phyloP scores from a whole-genome alignment of 2,888 invertebrate species.

The Sepioteuthis lessoniana region DNA sequence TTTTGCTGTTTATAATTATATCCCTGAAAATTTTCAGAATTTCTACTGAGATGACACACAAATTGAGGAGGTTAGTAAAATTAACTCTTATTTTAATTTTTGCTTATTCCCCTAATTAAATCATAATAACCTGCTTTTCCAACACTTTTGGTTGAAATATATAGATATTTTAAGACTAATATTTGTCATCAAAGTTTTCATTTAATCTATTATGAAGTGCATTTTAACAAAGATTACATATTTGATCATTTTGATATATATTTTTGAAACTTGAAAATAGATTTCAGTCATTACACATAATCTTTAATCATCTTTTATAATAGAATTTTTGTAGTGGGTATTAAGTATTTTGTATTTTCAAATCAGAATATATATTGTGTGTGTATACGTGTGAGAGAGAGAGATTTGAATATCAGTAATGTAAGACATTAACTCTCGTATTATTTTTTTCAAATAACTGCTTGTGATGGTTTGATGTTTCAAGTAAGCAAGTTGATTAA shows the following conservation, averaged over 20 bases:
- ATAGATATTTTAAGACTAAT: background rate
- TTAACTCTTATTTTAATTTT: no score
- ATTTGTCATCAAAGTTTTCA: background rate
- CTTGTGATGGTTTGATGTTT: no score
- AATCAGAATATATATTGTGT: background rate
- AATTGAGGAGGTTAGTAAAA: constrained; percentile 46
- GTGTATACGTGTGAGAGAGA: no score
- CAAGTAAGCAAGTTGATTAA: no score
- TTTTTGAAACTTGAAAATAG: background rate
- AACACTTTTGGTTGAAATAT: background rate
- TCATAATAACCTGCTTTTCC: background rate
- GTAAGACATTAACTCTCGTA: no score
- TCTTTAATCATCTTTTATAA: background rate
- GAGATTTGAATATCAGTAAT: no score
- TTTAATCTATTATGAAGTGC: background rate
- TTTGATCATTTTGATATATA: background rate
- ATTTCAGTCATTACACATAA: background rate
- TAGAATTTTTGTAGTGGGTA: background rate
- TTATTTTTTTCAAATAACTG: no score
- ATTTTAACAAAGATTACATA: background rate
- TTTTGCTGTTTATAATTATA: background rate
- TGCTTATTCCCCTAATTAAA: background rate
- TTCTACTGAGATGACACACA: constrained; percentile 41
- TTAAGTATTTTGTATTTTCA: background rate
- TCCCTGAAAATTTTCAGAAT: constrained; percentile 12